These are phyloP conservation scores for Paradoxurus hermaphroditus DNA, from an alignment of 2,113 vertebrate species.

Conservation along the genomic window DNA sequence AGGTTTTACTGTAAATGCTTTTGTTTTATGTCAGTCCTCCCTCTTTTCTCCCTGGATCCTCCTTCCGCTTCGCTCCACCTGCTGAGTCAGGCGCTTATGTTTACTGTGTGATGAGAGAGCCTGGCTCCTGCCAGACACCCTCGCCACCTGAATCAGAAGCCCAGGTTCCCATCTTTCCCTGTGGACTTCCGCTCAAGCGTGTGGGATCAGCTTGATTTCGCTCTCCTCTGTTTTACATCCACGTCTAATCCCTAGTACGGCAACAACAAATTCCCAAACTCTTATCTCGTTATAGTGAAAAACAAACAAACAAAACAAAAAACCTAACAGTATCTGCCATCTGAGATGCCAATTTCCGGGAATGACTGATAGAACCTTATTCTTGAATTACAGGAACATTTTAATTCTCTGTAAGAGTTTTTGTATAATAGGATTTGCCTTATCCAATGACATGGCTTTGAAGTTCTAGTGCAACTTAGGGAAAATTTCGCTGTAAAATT, in stretches of 20 bases:
- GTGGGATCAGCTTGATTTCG: neutral
- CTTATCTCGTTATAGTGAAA: neutral
- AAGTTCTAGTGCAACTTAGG: neutral
- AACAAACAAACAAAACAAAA: neutral
- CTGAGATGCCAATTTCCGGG: neutral
- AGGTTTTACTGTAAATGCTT: neutral
- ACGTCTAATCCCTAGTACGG: neutral
- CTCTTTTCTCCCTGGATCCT: neutral
- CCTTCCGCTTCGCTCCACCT: neutral
- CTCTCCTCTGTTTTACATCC: neutral
- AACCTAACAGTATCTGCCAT: neutral
- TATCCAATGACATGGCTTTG: neutral
- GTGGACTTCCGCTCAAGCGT: neutral
- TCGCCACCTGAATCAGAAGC: neutral
- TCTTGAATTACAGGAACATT: neutral
- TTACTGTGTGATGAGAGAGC: neutral
- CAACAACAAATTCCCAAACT: neutral
- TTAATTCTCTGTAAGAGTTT: neutral
- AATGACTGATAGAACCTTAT: neutral
- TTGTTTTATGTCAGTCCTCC: neutral
- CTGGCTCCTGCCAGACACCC: neutral
- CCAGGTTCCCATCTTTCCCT: neutral
- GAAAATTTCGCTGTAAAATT: neutral
- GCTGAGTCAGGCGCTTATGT: neutral
- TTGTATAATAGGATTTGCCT: neutral